Conservation (phyloP, 2,797 vertebrate species). For the Rhodeus uyekii region DNA sequence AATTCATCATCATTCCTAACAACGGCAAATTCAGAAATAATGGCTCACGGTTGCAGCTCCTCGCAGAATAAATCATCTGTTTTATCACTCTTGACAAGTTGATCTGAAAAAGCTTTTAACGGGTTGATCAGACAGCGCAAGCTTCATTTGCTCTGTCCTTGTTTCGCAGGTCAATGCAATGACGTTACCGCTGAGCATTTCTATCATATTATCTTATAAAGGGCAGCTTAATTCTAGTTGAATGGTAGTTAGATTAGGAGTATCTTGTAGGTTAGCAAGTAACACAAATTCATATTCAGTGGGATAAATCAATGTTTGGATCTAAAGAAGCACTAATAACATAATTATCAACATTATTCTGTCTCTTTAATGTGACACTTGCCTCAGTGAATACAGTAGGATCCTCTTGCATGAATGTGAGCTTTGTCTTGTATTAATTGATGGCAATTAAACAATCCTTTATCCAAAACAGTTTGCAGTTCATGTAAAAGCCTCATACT, state of each 20-base stretch:
- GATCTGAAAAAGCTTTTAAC: slow-evolving; percentile 16
- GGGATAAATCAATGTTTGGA: neutral
- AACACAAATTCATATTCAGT: neutral
- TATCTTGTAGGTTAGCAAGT: neutral
- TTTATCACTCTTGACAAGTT: neutral
- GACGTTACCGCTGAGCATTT: neutral
- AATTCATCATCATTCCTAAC: neutral
- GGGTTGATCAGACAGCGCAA: neutral
- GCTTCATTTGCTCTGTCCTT: neutral
- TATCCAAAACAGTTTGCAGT: neutral
- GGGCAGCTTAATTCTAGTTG: neutral
- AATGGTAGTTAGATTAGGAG: neutral
- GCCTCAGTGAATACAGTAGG: neutral
- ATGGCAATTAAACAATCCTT: neutral
- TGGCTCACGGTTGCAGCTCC: neutral
- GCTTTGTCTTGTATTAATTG: neutral
- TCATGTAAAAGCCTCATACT: neutral
- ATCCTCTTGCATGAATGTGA: neutral
- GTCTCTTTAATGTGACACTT: neutral
- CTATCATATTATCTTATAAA: neutral
- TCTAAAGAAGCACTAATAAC: neutral
- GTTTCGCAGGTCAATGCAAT: neutral
- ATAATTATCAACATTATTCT: neutral
- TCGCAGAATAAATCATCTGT: neutral
- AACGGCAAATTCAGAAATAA: neutral